A percentile compares a stretch with the other conserved stretches of the same genome.
Evolutionary conservation across 2,113 vertebrate species (phyloP).

Genomic region (Eira barbara): DNA sequence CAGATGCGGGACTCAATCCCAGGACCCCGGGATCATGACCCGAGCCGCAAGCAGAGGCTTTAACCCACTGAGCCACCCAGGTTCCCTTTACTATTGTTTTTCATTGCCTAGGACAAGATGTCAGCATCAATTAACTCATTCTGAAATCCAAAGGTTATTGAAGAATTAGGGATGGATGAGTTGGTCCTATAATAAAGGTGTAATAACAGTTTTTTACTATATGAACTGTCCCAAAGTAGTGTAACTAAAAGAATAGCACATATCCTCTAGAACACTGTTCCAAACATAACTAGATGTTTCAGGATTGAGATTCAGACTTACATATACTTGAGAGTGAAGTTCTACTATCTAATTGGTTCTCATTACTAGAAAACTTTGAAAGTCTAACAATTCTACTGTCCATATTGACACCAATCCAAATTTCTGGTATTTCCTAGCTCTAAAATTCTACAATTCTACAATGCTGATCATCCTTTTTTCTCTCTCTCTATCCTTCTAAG

Average conservation of each 20-base stretch:
- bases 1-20: too few species aligned
- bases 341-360: neutral
- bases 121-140: neutral
- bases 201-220: neutral
- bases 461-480: neutral
- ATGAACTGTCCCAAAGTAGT: neutral
- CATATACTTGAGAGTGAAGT: neutral
- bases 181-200: neutral
- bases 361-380: neutral
- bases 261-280: neutral
- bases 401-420: neutral
- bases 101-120: neutral
- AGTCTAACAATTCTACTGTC: neutral
- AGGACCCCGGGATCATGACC: too few species aligned
- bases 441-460: conserved; percentile 8
- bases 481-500: neutral
- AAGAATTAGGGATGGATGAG: neutral
- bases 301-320: neutral
- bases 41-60: too few species aligned
- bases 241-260: neutral
- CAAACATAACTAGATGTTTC: neutral
- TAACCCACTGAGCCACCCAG: too few species aligned
- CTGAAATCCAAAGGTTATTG: neutral
- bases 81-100: neutral
- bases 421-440: neutral